Conservation (phyloP, 2,797 vertebrate genomes). For the Phrynocephalus forsythii region DNA sequence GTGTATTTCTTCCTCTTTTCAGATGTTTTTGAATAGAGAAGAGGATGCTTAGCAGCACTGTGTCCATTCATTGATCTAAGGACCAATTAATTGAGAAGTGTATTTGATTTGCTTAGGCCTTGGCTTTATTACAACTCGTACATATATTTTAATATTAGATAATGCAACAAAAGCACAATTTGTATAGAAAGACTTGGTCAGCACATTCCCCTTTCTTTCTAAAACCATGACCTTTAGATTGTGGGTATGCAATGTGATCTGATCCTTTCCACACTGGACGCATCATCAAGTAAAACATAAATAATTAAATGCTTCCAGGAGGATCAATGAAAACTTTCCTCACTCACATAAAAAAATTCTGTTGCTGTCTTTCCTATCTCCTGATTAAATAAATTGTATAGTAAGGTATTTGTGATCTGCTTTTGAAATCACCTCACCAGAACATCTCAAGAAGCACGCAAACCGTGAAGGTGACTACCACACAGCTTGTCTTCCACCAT, state of each 20-base stretch:
- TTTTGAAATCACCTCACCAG: too few species aligned
- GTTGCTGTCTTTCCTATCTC: constrained; percentile 35
- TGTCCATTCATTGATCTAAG: constrained; percentile 54
- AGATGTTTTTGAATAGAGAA: constrained; percentile 42
- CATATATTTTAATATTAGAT: constrained; percentile 73
- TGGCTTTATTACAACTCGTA: constrained; percentile 65
- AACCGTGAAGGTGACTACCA: too few species aligned
- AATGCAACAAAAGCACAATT: constrained; percentile 63
- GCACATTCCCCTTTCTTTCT: constrained; percentile 62
- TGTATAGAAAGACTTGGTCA: constrained; percentile 56
- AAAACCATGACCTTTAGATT: constrained; percentile 63
- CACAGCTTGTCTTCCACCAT: too few species aligned
- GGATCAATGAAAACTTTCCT: constrained; percentile 57
- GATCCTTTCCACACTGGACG: constrained; percentile 31
- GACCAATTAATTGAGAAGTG: constrained; percentile 67
- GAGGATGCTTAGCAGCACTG: constrained; percentile 49
- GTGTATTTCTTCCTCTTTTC: constrained; percentile 52
- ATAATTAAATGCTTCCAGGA: constrained; percentile 65
- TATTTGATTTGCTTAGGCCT: constrained; percentile 66
- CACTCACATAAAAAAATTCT: constrained; percentile 29
- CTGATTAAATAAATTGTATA: constrained; percentile 24
- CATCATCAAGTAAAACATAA: constrained; percentile 67
- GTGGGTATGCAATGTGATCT: constrained; percentile 62
- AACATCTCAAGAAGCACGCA: too few species aligned
- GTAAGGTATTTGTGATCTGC: neutral